phyloP scores from a whole-genome alignment of 2,797 vertebrate species.

The Petrocephalus schoutedeni region DNA sequence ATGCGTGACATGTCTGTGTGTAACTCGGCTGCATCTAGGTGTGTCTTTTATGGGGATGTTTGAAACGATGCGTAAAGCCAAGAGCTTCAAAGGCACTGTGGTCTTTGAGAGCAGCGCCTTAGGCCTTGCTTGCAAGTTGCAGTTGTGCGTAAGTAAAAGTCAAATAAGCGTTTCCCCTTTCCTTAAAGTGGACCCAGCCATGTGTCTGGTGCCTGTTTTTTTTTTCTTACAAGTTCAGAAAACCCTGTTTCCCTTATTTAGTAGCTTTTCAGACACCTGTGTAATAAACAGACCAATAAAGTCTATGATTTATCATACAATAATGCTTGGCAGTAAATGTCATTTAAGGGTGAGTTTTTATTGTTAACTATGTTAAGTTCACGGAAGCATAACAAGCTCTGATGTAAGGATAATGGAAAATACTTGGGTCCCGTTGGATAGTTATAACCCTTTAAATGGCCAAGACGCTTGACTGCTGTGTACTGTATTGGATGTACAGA shows the following conservation, averaged over 20 bases:
- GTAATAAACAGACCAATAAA: background rate
- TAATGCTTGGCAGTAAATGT: background rate
- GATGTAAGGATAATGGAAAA: background rate
- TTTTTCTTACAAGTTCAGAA: background rate
- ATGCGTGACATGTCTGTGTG: background rate
- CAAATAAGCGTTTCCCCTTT: background rate
- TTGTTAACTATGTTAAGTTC: background rate
- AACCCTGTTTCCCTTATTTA: background rate
- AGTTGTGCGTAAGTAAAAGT: background rate
- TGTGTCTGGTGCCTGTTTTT: background rate
- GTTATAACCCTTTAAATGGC: conserved; percentile 3
- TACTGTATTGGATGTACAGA: background rate
- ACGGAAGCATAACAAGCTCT: background rate
- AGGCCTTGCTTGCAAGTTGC: background rate
- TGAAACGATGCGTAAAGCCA: background rate
- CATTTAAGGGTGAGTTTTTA: background rate
- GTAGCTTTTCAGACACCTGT: background rate
- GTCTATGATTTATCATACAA: background rate
- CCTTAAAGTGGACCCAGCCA: background rate
- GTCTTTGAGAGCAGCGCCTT: background rate
- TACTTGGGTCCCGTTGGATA: background rate
- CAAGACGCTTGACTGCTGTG: background rate
- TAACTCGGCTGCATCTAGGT: background rate
- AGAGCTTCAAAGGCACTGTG: background rate
- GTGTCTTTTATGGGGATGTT: background rate